Evolutionary conservation across 2,888 invertebrate genomes (phyloP).

Genomic region (Epinotia bilunana): DNA sequence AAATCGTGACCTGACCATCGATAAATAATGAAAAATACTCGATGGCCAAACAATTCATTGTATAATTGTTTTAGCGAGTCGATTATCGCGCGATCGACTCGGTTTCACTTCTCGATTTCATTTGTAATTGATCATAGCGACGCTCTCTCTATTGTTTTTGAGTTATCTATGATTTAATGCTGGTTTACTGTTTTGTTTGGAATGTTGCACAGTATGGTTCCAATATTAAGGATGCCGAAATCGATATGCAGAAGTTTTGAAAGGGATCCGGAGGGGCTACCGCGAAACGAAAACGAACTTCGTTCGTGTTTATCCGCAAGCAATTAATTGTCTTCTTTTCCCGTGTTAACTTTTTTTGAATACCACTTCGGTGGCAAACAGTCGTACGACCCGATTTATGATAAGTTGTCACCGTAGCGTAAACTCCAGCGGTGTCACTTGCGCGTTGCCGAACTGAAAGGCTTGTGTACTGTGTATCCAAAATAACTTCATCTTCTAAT

Average conservation of each 20-base stretch:
- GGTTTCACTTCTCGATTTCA: constrained; percentile 62
- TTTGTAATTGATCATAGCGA: constrained; percentile 68
- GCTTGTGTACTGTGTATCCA: no score
- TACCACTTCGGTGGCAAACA: no score
- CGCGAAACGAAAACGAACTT: no score
- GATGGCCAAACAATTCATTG: constrained; percentile 48
- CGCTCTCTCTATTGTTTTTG: constrained; percentile 75
- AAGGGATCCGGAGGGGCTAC: no score
- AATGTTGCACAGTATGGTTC: constrained; percentile 19
- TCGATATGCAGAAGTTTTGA: no score
- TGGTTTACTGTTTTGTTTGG: constrained; percentile 30
- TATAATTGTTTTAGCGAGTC: constrained; percentile 53
- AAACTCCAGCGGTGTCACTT: no score
- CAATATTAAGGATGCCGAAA: not conserved
- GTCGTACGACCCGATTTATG: no score
- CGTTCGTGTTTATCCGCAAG: no score
- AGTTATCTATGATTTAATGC: constrained; percentile 44
- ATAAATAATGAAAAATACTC: constrained; percentile 41
- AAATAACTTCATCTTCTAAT: not conserved
- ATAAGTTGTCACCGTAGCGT: no score
- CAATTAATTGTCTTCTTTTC: no score
- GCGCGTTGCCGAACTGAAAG: no score
- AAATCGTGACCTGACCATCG: constrained; percentile 36
- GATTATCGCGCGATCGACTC: constrained; percentile 54
- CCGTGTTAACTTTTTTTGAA: no score